Base-by-base conservation (phyloP, 2,888 invertebrate genomes). In the Trachelus iudaicus region DNA sequence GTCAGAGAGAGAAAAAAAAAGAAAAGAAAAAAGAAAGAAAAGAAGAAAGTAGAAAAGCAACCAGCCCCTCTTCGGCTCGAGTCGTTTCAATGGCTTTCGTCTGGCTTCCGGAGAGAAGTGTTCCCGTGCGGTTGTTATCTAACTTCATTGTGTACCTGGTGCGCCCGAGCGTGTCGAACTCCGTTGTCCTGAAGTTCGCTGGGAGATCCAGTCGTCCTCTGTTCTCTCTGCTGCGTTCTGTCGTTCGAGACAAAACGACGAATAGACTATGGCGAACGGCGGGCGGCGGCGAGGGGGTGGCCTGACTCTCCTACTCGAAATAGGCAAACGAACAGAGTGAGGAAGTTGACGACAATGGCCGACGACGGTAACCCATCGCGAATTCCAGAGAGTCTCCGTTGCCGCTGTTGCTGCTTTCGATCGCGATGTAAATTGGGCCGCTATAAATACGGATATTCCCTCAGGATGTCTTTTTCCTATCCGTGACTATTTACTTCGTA, bases 81-180 rank as follows among this genome's bases (percentile, higher is more conserved):
- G 76, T 79, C 75, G 34, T 75, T n/a, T 68, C 30, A 40, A 71
- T 69, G 69, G 56, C 34, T 33, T 33, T 69, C 76, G 76, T 69
- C n/a, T 73, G 71, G 69, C 73, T 56, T 74, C 76, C 73, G 75
- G 76, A 73, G 71, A 69, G 78, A 78, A 73, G 37, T 69, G 78
- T 37, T 69, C 40, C 40, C 37, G 77, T 73, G 73, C 40, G 77
- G 74, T 77, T 75, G 79, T 79, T 81, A 81, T 80, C 80, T 80
- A 81, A 81, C 81, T 80, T 78, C 77, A 81, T 81, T 81, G 80
- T 81, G 77, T 76, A 77, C 73, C 75, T 73, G 75, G 56, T 56
- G 56, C 56, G 56, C 56, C 56, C 56, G 56, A 56, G 56, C 56
- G 56, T 56, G 56, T 56, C 56, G 23, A 56, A 23, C 56, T 56